A percentile compares a stretch with the other conserved stretches of the same genome.
Evolutionary conservation across 2,888 invertebrate species (phyloP).

Genomic region (Apeira syringaria): DNA sequence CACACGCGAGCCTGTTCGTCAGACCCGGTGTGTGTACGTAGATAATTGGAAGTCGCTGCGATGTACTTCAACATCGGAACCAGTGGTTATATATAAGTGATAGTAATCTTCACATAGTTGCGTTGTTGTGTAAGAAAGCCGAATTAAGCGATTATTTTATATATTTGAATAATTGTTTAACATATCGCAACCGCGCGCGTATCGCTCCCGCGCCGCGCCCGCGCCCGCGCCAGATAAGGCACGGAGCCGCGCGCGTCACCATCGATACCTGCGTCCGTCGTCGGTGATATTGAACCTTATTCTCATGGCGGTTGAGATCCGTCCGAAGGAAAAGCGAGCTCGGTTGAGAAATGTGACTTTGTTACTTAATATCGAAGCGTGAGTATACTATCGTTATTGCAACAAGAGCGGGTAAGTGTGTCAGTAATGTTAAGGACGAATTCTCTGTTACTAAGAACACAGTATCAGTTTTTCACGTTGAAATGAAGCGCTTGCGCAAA

Average conservation of each 20-base stretch:
- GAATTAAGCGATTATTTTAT: too few relatives aligned
- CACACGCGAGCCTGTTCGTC: too few relatives aligned
- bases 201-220: conserved; percentile 5
- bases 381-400: conserved; percentile 50
- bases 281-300: conserved; percentile 18
- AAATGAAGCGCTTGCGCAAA: conserved; percentile 13
- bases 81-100: too few relatives aligned
- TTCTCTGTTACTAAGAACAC: conserved; percentile 5
- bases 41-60: too few relatives aligned
- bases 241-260: conserved; percentile 22
- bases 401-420: conserved; percentile 38
- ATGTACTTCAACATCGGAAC: too few relatives aligned
- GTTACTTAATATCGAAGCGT: conserved; percentile 55
- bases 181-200: conserved; percentile 3
- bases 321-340: conserved; percentile 1
- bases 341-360: conserved; percentile 43
- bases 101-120: too few relatives aligned
- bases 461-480: background rate
- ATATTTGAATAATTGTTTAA: conserved; percentile 1
- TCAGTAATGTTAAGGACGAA: conserved; percentile 31
- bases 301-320: background rate
- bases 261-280: conserved; percentile 7
- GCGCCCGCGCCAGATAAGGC: conserved; percentile 33
- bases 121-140: too few relatives aligned
- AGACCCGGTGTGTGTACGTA: too few relatives aligned